Base-by-base conservation (phyloP, 2,113 vertebrate species). In the Nothobranchius kuhntae region DNA sequence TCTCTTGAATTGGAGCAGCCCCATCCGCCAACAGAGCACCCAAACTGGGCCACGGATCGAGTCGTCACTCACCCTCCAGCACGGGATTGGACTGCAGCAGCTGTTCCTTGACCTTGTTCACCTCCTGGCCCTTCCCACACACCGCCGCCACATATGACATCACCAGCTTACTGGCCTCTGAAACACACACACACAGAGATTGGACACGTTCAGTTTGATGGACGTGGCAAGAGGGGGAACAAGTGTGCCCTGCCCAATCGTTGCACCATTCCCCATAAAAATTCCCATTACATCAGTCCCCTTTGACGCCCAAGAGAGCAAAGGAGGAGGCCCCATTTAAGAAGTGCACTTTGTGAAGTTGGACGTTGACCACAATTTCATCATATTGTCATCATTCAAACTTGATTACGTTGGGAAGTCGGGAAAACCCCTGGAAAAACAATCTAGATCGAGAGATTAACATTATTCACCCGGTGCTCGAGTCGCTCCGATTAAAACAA, bases 81-180 rank as follows among this genome's bases (percentile, higher is more conserved):
- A 99, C 97, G 1, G 98, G 98, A 87, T 98, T 99, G 58, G 98
- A 99, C 91, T 99, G 98, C 71, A 99, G 81, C 88, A 99, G 95
- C 83, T 99, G 98, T 80, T 99, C 98, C 89, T 99, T 99, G 35
- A 99, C 98, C 93, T 98, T 96, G 78, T 99, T 99, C 68, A 99
- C 98, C 89, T 99, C 98, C 53, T 95, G 95, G 75, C 97, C 97
- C 91, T 96, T 99, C 82, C 98, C 97, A 89, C 98, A 99, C 81
- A 99, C 98, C 9, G 98, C 98, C 56, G 98, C 98, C 75, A 99
- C 96, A 9, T 99, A 99, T 53, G 98, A 99, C 98, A 99, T 99
- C 75, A 99, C 98, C 87, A 99, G 94, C 89, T 99, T 99, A 91
- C 98, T 99, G 47, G 97, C 98, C 93, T 99, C 97, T 99, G 93